These are phyloP conservation scores for Clitarchus hookeri DNA, from an alignment of 2,888 invertebrate species.

Conservation along the genomic window DNA sequence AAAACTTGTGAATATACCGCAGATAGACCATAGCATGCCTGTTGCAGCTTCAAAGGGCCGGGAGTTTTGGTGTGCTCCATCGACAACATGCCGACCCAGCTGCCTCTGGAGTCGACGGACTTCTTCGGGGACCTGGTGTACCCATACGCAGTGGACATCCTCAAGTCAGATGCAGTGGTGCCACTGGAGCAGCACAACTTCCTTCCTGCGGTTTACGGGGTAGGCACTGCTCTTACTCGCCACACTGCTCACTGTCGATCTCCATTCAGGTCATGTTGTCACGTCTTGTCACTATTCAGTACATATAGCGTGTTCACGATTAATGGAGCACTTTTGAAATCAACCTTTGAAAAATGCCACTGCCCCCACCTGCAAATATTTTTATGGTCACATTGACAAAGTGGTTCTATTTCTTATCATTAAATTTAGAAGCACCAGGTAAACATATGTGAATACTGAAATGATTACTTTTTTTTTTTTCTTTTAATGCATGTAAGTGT, in stretches of 20 bases:
- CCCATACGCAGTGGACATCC: slow-evolving; percentile 88
- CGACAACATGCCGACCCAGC: slow-evolving; percentile 99
- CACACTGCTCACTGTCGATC: not conserved
- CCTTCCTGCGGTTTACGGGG: slow-evolving; percentile 70
- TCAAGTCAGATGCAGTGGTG: slow-evolving; percentile 79
- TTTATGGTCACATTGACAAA: too few relatives aligned
- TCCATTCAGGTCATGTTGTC: slow-evolving; percentile 34
- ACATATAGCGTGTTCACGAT: too few relatives aligned
- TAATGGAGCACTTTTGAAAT: too few relatives aligned
- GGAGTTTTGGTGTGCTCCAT: slow-evolving; percentile 99
- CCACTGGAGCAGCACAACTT: slow-evolving; percentile 80
- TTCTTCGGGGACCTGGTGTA: slow-evolving; percentile 93
- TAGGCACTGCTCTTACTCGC: slow-evolving; percentile 52
- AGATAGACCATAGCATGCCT: not conserved
- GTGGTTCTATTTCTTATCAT: too few relatives aligned
- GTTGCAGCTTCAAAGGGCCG: slow-evolving; percentile 69
- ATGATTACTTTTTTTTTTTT: too few relatives aligned
- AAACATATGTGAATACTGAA: too few relatives aligned
- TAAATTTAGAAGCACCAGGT: too few relatives aligned
- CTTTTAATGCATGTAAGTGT: too few relatives aligned
- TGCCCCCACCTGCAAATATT: too few relatives aligned
- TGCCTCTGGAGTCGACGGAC: slow-evolving; percentile 96
- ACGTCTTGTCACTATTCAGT: slow-evolving; percentile 41
- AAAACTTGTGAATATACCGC: too few relatives aligned
- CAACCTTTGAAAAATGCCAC: too few relatives aligned